Evolutionary conservation across 2,888 invertebrate species (phyloP).

Genomic region (Dascillus cervinus): DNA sequence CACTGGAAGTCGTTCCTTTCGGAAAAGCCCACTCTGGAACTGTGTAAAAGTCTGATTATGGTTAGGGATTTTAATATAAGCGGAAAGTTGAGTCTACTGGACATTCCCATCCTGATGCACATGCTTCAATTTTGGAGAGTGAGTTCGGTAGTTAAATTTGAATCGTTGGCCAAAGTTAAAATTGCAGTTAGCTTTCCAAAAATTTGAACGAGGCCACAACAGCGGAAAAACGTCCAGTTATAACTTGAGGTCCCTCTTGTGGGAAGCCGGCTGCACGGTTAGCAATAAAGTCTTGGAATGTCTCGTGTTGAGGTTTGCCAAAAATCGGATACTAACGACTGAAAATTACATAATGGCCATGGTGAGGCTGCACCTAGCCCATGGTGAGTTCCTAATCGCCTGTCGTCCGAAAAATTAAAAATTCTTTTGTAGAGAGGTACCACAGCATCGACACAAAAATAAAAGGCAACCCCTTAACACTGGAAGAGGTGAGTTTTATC

Average conservation of each 20-base stretch:
- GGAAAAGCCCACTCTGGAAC: constrained; percentile 55
- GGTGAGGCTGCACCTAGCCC: constrained; percentile 54
- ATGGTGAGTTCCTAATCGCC: constrained; percentile 50
- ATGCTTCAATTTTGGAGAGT: constrained; percentile 60
- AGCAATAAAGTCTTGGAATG: constrained; percentile 71
- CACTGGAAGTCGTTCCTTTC: constrained; percentile 52
- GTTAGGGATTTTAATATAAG: constrained; percentile 57
- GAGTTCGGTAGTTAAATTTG: constrained; percentile 17
- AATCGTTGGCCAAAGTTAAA: neutral
- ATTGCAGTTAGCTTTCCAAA: constrained; percentile 51
- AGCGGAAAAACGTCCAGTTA: constrained; percentile 55
- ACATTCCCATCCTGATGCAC: constrained; percentile 55
- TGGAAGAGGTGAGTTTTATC: constrained; percentile 56
- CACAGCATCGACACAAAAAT: constrained; percentile 63
- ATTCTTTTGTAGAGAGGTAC: constrained; percentile 51
- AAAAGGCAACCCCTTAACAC: constrained; percentile 61
- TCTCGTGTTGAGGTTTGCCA: constrained; percentile 58
- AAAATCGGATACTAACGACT: constrained; percentile 49
- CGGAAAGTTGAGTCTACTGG: constrained; percentile 52
- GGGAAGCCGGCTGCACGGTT: constrained; percentile 63
- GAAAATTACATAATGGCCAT: constrained; percentile 60
- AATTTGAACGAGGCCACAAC: constrained; percentile 48
- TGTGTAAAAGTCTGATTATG: constrained; percentile 63
- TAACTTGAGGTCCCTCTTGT: constrained; percentile 54
- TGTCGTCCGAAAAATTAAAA: neutral